Conservation (phyloP, 92 coral and sea anemone genomes). For the Chrysogorgia sp. region DNA sequence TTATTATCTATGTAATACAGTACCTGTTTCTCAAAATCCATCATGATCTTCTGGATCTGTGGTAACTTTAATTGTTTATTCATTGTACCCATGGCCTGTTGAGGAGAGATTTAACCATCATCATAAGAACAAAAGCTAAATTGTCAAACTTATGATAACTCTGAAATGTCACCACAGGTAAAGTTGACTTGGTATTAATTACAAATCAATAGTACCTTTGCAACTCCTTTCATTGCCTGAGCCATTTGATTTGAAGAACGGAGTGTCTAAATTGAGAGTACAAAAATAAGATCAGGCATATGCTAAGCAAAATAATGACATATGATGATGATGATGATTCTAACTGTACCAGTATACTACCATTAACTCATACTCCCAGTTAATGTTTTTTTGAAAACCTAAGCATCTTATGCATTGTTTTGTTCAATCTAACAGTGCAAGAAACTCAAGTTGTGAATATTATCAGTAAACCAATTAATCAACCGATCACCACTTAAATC, state of each 20-base stretch:
- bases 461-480: too few relatives aligned
- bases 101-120: background rate
- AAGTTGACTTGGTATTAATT: too few relatives aligned
- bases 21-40: conserved; percentile 99
- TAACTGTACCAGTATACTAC: background rate
- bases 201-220: conserved; percentile 74
- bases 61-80: conserved; percentile 92
- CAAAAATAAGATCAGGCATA: background rate
- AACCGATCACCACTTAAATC: too few relatives aligned
- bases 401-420: too few relatives aligned
- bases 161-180: background rate
- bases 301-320: background rate
- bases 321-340: too few relatives aligned
- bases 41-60: conserved; percentile 97
- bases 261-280: conserved; percentile 65
- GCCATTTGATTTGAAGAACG: conserved; percentile 97
- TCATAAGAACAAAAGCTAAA: background rate
- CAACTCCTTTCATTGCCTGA: conserved; percentile 98
- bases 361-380: background rate
- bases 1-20: background rate
- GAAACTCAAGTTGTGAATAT: too few relatives aligned
- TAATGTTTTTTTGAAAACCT: too few relatives aligned
- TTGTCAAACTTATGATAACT: background rate
- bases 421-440: too few relatives aligned
- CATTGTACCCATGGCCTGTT: conserved; percentile 90